phyloP scores from a whole-genome alignment of 2,113 vertebrate species.

The Pavo muticus region DNA sequence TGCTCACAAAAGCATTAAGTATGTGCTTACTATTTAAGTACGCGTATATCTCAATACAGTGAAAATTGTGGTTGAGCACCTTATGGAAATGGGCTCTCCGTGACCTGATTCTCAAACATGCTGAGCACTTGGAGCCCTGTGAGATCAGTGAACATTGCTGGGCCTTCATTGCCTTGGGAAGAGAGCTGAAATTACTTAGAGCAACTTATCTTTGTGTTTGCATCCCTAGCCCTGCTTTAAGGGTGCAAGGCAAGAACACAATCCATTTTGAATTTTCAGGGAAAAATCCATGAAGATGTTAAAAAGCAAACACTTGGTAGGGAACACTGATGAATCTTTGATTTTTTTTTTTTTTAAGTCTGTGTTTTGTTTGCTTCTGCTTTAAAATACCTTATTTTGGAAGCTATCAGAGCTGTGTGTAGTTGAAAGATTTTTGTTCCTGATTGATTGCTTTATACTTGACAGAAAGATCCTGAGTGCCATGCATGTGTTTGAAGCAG shows the following conservation, averaged over 20 bases:
- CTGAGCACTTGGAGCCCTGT: not conserved
- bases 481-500: conserved; percentile 35
- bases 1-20: not conserved
- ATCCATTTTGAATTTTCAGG: conserved; percentile 16
- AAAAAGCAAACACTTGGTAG: not conserved
- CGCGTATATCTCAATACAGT: not conserved
- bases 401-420: not conserved
- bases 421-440: not conserved
- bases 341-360: not conserved
- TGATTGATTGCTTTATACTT: conserved; percentile 46
- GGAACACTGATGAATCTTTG: not conserved
- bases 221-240: not conserved
- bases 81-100: not conserved
- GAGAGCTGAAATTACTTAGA: not conserved
- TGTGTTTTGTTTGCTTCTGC: conserved; percentile 5
- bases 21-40: not conserved
- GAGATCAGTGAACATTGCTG: not conserved
- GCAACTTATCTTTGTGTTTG: not conserved
- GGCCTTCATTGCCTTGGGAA: not conserved
- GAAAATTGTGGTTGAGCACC: not conserved
- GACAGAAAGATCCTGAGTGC: not conserved
- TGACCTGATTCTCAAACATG: conserved; percentile 8
- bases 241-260: not conserved
- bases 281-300: not conserved
- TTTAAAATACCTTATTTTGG: not conserved